Evolutionary conservation across 1,140 invertebrate genomes (phyloP), one percentile per base, ranked within the genome.

Genomic region (Goniozus legneri): DNA sequence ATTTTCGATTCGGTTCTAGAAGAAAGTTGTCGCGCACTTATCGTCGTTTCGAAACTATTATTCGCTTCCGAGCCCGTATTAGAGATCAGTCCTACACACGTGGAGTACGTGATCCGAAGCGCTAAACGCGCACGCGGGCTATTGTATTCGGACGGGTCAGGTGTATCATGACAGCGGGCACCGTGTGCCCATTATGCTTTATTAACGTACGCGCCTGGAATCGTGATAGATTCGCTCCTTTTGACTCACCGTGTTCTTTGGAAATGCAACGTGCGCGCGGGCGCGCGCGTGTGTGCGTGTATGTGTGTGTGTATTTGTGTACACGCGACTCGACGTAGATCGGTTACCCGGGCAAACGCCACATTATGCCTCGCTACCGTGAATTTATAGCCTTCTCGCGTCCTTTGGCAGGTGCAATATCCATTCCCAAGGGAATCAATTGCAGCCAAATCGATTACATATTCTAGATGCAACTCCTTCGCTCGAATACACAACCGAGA

Each of bases 181-280:
- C 34, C 47, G 47, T 54, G 48, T 46, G 58, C 54, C 53, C 47
- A 63, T 65, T 65, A 63, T 65, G 44, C 48, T 60, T 65, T 56
- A 63, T 59, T 61, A 58, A 58, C 51, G 51, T 33, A 62, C 60
- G 58, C 56, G 62, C 54, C 50, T 47, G 49, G 60, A 58, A 65
- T 65, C 45, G 47, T 47, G 56, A 61, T 61, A 37, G 46, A 47
- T 57, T 57, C 46, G 46, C 35, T 30, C 42, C 32, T 50, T 39
- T 49, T 10, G 50, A 58, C 44, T 53, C 43, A 35, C 47, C 3
- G 3, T 13, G 7, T 33, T 13, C 32, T 14, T 33, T 13, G 24
- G 10, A 27, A 27, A 27, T 6, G 24, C n/a, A n/a, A n/a, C n/a
- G n/a, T n/a, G n/a, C n/a, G n/a, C n/a, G n/a, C n/a, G n/a, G n/a